Evolutionary conservation across 1,140 invertebrate species (phyloP).

Genomic region (Eulimnadia texana): DNA sequence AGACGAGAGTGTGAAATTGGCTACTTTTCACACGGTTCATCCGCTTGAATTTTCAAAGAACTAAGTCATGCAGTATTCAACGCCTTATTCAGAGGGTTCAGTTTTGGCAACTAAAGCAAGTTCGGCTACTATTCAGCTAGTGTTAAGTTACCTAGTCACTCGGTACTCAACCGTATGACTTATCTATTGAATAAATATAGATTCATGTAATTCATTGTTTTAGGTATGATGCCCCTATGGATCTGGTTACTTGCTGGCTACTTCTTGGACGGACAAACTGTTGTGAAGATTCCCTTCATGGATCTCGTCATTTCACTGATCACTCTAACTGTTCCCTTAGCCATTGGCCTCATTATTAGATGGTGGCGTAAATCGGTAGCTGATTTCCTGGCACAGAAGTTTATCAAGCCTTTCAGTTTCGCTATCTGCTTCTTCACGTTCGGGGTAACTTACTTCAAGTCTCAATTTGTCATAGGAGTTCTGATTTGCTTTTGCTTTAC

Average conservation of each 20-base stretch:
- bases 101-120: too few relatives aligned
- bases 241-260: slow-evolving; percentile 67
- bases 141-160: too few relatives aligned
- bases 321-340: slow-evolving; percentile 63
- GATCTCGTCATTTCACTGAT: slow-evolving; percentile 60
- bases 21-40: too few relatives aligned
- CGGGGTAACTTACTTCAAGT: slow-evolving; percentile 52
- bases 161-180: too few relatives aligned
- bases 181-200: too few relatives aligned
- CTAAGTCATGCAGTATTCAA: too few relatives aligned
- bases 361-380: slow-evolving; percentile 46
- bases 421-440: slow-evolving; percentile 72
- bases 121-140: too few relatives aligned
- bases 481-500: background rate
- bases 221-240: slow-evolving; percentile 90
- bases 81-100: too few relatives aligned
- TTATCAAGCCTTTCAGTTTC: slow-evolving; percentile 73
- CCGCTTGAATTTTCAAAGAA: too few relatives aligned
- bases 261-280: slow-evolving; percentile 52
- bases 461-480: too few relatives aligned
- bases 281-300: slow-evolving; percentile 60
- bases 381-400: slow-evolving; percentile 47
- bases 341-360: slow-evolving; percentile 62
- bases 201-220: too few relatives aligned
- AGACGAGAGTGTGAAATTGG: too few relatives aligned